Conservation (phyloP, 2,113 vertebrate species). For the Aepyceros melampus region DNA sequence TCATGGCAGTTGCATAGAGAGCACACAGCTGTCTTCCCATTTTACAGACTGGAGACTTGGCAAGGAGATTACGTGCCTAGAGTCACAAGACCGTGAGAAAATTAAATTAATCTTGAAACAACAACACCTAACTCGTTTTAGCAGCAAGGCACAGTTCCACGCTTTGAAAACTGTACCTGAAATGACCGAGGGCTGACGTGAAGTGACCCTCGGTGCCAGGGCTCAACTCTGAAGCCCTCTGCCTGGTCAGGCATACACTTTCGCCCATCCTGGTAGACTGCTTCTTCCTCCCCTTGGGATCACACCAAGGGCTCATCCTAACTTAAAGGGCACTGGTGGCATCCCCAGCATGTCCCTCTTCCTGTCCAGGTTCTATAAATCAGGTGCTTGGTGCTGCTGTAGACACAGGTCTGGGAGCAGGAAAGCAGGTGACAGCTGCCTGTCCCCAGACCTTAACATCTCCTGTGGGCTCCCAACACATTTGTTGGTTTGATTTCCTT, state of each 20-base stretch:
- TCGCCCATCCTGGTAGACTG: neutral
- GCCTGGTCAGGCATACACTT: accelerated
- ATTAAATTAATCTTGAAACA: neutral
- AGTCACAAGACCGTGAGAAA: neutral
- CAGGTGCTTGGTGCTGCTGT: accelerated
- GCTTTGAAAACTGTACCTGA: neutral
- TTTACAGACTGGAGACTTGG: neutral
- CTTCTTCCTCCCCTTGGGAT: neutral
- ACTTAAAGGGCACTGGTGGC: neutral
- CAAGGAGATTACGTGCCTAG: neutral
- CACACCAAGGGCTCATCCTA: neutral
- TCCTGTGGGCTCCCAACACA: accelerated
- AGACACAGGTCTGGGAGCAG: neutral
- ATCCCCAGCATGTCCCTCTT: neutral
- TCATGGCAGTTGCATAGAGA: accelerated
- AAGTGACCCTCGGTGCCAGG: no score
- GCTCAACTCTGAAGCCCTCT: accelerated
- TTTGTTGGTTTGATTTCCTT: neutral
- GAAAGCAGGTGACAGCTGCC: neutral
- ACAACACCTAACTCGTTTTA: neutral
- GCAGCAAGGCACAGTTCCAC: neutral
- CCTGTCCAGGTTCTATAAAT: neutral
- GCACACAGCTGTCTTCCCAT: accelerated
- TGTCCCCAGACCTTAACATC: neutral
- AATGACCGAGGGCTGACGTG: accelerated